Conservation (phyloP, 2,797 vertebrate genomes). For the Arctocebus calabarensis region DNA sequence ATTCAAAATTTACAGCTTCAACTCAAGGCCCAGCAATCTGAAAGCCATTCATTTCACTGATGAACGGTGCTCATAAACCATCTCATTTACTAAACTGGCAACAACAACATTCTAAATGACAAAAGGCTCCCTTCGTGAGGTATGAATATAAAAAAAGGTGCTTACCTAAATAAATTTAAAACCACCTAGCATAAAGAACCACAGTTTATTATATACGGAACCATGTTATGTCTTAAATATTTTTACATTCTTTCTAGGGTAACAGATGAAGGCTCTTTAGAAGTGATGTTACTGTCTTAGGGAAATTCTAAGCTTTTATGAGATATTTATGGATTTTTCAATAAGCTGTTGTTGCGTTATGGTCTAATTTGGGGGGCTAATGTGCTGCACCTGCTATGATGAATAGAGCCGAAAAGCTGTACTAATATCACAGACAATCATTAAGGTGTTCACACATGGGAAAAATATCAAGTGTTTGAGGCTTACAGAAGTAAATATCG, state of each 20-base stretch:
- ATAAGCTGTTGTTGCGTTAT: constrained; percentile 74
- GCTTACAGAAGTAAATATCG: constrained; percentile 14
- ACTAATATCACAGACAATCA: constrained; percentile 56
- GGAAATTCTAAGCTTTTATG: constrained; percentile 84
- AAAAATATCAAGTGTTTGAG: constrained; percentile 74
- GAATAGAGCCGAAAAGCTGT: constrained; percentile 74
- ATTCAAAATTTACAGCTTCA: constrained; percentile 73
- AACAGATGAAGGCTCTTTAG: constrained; percentile 85
- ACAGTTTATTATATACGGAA: constrained; percentile 68
- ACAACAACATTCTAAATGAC: constrained; percentile 56
- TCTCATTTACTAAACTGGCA: constrained; percentile 72
- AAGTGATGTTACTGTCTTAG: constrained; percentile 79
- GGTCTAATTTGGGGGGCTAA: constrained; percentile 79
- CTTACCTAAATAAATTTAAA: constrained; percentile 76
- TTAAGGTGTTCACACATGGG: constrained; percentile 56
- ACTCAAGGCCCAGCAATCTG: constrained; percentile 39
- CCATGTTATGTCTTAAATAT: constrained; percentile 72
- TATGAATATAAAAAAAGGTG: constrained; percentile 64
- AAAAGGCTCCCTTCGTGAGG: constrained; percentile 50
- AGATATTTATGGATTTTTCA: constrained; percentile 82
- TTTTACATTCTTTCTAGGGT: constrained; percentile 81
- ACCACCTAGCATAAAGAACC: constrained; percentile 70
- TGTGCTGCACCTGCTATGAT: constrained; percentile 79
- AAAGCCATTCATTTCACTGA: constrained; percentile 77
- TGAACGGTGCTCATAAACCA: constrained; percentile 72